A percentile compares a stretch with the other conserved stretches of the same genome.
Conservation (phyloP, 2,113 vertebrate species). For the Cacatua alba region DNA sequence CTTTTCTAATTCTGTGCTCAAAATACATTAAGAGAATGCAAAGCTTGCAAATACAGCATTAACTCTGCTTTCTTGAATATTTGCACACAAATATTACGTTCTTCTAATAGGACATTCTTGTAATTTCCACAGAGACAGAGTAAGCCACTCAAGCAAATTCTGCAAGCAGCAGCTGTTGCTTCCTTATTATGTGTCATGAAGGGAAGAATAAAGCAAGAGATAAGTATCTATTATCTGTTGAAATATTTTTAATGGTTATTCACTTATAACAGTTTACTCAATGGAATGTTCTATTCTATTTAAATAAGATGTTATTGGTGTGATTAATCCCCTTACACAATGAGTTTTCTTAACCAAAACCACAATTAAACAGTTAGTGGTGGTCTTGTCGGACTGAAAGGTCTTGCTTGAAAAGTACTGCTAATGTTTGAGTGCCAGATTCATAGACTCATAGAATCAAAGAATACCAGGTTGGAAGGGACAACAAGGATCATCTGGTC, state of each 20-base stretch:
- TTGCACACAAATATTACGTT: neutral
- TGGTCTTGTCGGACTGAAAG: neutral
- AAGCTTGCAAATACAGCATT: neutral
- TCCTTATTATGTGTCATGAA: neutral
- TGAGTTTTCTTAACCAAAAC: neutral
- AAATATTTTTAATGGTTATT: neutral
- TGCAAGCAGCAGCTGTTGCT: neutral
- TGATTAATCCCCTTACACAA: neutral
- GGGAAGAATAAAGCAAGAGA: neutral
- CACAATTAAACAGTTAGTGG: neutral
- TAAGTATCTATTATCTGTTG: neutral
- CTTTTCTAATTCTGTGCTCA: neutral
- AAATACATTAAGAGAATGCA: constrained; percentile 7
- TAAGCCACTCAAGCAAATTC: neutral
- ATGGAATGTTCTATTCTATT: neutral
- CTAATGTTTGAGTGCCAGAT: neutral
- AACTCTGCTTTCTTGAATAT: neutral
- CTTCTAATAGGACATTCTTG: neutral
- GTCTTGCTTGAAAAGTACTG: neutral
- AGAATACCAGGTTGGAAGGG: neutral
- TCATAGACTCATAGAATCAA: neutral
- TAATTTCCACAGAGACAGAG: neutral
- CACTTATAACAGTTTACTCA: neutral
- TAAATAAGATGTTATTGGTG: neutral
- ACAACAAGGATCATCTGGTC: neutral